Evolutionary conservation across 2,797 vertebrate genomes (phyloP).

Genomic region (Distichodus sexfasciatus): DNA sequence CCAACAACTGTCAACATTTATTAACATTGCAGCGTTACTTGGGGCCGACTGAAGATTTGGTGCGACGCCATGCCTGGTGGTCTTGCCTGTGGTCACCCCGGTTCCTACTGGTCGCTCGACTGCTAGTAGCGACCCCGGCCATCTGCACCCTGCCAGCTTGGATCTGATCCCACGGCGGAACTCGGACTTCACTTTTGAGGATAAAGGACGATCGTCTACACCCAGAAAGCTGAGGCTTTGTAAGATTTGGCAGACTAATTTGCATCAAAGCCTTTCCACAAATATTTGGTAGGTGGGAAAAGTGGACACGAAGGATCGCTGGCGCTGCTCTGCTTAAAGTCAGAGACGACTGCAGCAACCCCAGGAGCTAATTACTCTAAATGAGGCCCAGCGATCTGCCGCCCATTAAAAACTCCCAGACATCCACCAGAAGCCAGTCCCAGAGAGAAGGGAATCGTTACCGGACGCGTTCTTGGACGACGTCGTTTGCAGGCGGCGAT

Average conservation of each 20-base stretch:
- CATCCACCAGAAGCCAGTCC: neutral
- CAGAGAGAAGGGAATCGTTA: constrained; percentile 8
- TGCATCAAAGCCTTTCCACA: too few relatives aligned
- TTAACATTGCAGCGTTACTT: neutral
- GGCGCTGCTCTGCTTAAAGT: neutral
- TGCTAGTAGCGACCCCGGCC: neutral
- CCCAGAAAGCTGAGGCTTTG: neutral
- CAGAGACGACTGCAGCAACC: neutral
- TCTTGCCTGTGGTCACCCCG: neutral
- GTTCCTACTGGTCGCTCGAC: neutral
- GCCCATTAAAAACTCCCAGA: neutral
- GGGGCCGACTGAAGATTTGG: neutral
- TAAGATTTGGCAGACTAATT: too few relatives aligned
- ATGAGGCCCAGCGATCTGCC: neutral
- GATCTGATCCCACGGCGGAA: neutral
- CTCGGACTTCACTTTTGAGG: neutral
- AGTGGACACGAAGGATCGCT: neutral
- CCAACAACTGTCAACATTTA: too few relatives aligned
- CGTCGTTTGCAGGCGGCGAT: neutral
- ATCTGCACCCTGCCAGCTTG: neutral
- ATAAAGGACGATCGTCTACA: neutral
- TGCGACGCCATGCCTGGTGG: neutral
- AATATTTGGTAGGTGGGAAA: too few relatives aligned
- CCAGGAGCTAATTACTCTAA: neutral
- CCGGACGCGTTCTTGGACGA: neutral